Base-by-base conservation (phyloP, 2,113 vertebrate genomes). In the Pterocles orientalis region DNA sequence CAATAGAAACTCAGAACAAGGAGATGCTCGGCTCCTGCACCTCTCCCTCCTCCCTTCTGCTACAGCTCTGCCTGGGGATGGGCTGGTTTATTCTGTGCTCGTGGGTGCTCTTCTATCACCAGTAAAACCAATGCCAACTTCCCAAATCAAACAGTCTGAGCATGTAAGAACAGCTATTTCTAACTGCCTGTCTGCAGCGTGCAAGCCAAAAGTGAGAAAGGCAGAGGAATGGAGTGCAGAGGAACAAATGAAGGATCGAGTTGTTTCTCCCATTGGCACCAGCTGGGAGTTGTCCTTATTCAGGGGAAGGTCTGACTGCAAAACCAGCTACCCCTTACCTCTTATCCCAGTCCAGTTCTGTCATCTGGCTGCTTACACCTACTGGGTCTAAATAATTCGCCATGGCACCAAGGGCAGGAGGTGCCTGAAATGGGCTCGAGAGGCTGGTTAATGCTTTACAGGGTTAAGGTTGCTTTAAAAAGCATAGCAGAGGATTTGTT, bases 151-250 rank as follows among this genome's bases (percentile, higher is more conserved):
- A 96, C 96, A 96, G 94, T 78, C 96, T 82, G 93, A 96, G 82
- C 91, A 88, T 96, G 96, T 96, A 95, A 92, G 94, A 97, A 96
- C 94, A 97, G 93, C 92, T 96, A 97, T 96, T 96, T 96, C 96
- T 86, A 94, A 95, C 91, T 76, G 57, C 57, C 93, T 94, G 78
- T 92, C 90, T 95, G 84, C 94, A 80, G 93, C 70, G 23, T 2
- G 15, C 95, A 87, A 94, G 94, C 93, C 90, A 93, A 87, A 83
- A 96, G 82, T 33, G 78, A 95, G 88, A 85, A 85, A 93, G 84
- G 85, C 65, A 95, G 76, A 88, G 82, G 87, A 96, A 77, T 34
- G 62, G 87, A 89, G 88, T 1, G 4, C 82, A 81, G 79, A 84
- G 77, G 84, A 92, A 93, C 57, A 86, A 94, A 92, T 11, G 64